Conservation (phyloP, 2,113 vertebrate species). For the Candoia aspera region DNA sequence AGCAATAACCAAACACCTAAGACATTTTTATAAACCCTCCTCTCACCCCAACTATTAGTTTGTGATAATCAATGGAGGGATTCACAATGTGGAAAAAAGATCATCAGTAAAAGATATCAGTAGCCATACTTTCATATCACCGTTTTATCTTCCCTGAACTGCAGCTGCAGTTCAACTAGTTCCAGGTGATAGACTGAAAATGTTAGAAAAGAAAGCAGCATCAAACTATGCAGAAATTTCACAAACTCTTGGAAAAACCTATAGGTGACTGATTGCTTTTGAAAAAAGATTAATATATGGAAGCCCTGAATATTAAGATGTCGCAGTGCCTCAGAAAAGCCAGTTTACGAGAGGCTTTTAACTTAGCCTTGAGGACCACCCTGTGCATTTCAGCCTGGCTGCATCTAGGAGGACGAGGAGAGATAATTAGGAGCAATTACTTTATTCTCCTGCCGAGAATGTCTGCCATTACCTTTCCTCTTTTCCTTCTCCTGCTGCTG, state of each 20-base stretch:
- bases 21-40: not conserved
- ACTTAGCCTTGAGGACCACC: constrained; percentile 2
- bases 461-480: constrained; percentile 42
- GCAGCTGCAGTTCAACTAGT: not conserved
- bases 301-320: not conserved
- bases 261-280: not conserved
- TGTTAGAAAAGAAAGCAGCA: not conserved
- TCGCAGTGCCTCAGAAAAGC: not conserved
- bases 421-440: constrained; percentile 74
- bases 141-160: not conserved
- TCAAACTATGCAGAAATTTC: not conserved
- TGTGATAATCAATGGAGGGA: not conserved
- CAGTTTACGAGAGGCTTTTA: constrained; percentile 25
- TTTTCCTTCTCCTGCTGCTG: constrained; percentile 35
- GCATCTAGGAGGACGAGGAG: constrained; percentile 43
- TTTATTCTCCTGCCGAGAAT: constrained; percentile 62
- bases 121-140: not conserved
- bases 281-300: not conserved
- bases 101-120: not conserved
- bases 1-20: no score
- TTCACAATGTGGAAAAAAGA: not conserved
- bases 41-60: not conserved
- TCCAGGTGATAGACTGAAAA: not conserved
- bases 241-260: not conserved
- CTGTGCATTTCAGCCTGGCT: constrained; percentile 59